phyloP scores from a whole-genome alignment of 2,888 invertebrate species.

The Pristionchus exspectatus region DNA sequence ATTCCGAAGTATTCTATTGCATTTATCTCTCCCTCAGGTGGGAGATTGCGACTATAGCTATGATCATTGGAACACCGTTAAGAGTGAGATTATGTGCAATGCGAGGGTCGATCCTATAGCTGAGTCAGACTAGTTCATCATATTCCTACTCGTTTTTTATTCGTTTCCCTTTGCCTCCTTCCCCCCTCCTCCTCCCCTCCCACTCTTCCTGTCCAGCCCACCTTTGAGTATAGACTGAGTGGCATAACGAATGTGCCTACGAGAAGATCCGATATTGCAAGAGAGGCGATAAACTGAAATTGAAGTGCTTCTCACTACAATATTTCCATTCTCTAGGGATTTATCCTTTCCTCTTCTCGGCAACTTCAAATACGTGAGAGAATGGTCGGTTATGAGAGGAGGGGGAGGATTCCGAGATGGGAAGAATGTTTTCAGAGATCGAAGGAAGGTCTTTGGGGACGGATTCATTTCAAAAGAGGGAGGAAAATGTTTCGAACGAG shows the following conservation, averaged over 20 bases:
- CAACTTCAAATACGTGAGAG: slow-evolving; percentile 11
- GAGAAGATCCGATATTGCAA: slow-evolving; percentile 72
- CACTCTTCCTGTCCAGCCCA: slow-evolving; percentile 13
- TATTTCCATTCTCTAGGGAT: background rate
- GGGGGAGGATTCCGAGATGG: background rate
- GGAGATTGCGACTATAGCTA: background rate
- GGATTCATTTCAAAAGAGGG: background rate
- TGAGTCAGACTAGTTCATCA: no score
- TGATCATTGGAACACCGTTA: background rate
- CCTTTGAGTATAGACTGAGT: slow-evolving; percentile 69
- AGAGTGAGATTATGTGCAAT: no score
- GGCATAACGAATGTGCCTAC: slow-evolving; percentile 73
- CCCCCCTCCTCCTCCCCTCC: background rate
- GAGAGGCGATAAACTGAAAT: slow-evolving; percentile 67
- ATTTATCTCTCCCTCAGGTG: background rate
- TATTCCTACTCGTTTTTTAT: background rate
- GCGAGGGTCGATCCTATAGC: no score
- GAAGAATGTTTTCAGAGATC: background rate
- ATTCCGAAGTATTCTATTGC: background rate
- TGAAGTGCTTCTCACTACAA: background rate
- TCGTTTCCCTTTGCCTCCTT: background rate
- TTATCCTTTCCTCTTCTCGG: background rate
- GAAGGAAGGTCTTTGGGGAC: background rate
- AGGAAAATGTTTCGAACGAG: slow-evolving; percentile 1
- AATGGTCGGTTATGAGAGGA: slow-evolving; percentile 36